Base-by-base conservation (phyloP, 2,113 vertebrate genomes). In the Ornithorhynchus anatinus region DNA sequence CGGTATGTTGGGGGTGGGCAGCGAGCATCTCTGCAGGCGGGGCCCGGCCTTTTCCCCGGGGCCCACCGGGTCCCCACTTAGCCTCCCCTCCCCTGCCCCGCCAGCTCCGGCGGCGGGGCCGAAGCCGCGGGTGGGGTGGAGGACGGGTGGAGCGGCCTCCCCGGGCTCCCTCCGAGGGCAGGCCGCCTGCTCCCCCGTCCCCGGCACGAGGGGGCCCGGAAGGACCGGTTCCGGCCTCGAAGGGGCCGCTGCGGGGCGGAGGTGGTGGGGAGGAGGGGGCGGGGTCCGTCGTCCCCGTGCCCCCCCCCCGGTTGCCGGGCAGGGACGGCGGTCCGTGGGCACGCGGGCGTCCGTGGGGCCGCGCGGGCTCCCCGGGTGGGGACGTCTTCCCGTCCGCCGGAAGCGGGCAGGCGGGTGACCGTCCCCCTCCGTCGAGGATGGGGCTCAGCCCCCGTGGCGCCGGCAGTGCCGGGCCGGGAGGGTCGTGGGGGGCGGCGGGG, bases 341-440 rank as follows among this genome's bases (percentile, higher is more conserved):
- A n/a, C n/a, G n/a, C n/a, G n/a, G n/a, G n/a, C n/a, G n/a, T n/a
- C n/a, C n/a, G n/a, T n/a, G 25, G 4, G 42, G 27, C 14, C 19
- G 20, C n/a, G 10, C 4, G 20, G 58, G 43, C 25, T 32, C 54
- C 32, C 16, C 33, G 13, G 45, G 22, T 27, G 22, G 7, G 44
- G 44, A 9, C 44, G 27, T 3, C 8, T 14, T 13, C n/a, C 9
- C 22, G 20, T 3, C 6, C 23, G 16, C 35, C 11, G 1, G 0
- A 8, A 19, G 16, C 19, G 25, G 2, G 7, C 17, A 8, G 8
- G 12, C 7, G 25, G 25, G 4, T 19, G 22, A 29, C 27, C 13
- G 33, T 15, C 2, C 35, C 4, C 13, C 3, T 5, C 17, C 4
- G 29, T 4, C 5, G 8, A 36, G 17, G 31, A 36, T 7, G 33